phyloP scores from a whole-genome alignment of 2,113 vertebrate species.

The Sus scrofa region DNA sequence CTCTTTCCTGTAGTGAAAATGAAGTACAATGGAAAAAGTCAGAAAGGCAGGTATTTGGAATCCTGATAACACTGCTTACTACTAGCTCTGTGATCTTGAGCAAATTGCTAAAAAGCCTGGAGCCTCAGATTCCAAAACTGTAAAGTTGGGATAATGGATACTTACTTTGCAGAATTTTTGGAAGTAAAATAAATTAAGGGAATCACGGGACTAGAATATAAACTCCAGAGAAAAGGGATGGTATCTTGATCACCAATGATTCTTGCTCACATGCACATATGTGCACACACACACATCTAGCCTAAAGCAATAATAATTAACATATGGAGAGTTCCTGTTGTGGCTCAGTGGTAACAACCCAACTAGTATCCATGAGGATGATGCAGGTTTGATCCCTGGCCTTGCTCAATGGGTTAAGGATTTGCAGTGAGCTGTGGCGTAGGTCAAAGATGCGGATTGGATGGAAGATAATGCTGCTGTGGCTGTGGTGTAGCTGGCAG shows the following conservation, averaged over 20 bases:
- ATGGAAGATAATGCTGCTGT: too few relatives aligned
- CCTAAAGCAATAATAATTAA: neutral
- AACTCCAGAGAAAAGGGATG: neutral
- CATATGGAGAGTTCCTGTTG: neutral
- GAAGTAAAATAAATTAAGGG: slow-evolving; percentile 49
- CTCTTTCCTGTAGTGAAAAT: slow-evolving; percentile 40
- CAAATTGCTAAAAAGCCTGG: slow-evolving; percentile 68
- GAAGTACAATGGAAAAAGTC: slow-evolving; percentile 34
- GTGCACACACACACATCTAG: neutral
- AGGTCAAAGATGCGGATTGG: too few relatives aligned
- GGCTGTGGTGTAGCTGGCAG: too few relatives aligned
- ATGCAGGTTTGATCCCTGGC: too few relatives aligned
- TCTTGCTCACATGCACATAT: neutral
- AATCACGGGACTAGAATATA: slow-evolving; percentile 18
- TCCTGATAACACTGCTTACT: slow-evolving; percentile 34
- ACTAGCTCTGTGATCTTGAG: neutral
- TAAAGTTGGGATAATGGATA: slow-evolving; percentile 66
- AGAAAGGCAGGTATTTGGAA: slow-evolving; percentile 26
- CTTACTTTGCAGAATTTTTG: slow-evolving; percentile 14
- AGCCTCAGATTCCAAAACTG: slow-evolving; percentile 65
- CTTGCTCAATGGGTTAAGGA: too few relatives aligned
- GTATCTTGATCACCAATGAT: neutral
- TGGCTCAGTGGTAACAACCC: too few relatives aligned
- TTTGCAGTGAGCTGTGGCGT: too few relatives aligned
- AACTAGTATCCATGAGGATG: too few relatives aligned